Evolutionary conservation across 1,140 invertebrate species (phyloP).

Genomic region (Muscidifurax raptorellus): DNA sequence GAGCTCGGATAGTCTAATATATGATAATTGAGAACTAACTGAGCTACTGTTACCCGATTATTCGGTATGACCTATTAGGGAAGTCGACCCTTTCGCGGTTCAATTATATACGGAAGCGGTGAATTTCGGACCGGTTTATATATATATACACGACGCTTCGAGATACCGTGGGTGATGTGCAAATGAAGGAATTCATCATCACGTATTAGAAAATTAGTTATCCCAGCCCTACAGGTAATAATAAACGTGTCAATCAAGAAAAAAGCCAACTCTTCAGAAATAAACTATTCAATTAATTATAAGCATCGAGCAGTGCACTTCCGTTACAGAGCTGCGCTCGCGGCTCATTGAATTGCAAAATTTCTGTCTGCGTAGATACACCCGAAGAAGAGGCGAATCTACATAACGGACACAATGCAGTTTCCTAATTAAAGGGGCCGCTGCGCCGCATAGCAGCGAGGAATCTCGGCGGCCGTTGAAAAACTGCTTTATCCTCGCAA

Average conservation of each 20-base stretch:
- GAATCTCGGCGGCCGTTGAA: neutral
- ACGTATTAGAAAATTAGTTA: too few species aligned
- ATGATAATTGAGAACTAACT: too few species aligned
- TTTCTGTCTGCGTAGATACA: neutral
- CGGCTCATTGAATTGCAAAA: slow-evolving; percentile 10
- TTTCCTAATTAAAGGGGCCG: neutral
- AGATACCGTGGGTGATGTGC: too few species aligned
- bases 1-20: too few species aligned
- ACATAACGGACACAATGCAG: neutral
- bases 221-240: neutral
- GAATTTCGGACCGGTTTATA: too few species aligned
- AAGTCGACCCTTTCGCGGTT: too few species aligned
- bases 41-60: too few species aligned
- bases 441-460: too few species aligned
- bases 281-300: slow-evolving; percentile 6
- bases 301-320: neutral
- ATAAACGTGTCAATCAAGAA: neutral
- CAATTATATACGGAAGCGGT: too few species aligned
- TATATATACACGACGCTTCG: too few species aligned
- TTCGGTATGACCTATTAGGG: too few species aligned
- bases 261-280: neutral
- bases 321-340: neutral
- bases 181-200: too few species aligned
- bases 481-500: neutral
- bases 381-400: neutral